Evolutionary conservation across 2,888 invertebrate genomes (phyloP), one percentile per base, ranked within the genome.

Genomic region (Lysandra coridon): DNA sequence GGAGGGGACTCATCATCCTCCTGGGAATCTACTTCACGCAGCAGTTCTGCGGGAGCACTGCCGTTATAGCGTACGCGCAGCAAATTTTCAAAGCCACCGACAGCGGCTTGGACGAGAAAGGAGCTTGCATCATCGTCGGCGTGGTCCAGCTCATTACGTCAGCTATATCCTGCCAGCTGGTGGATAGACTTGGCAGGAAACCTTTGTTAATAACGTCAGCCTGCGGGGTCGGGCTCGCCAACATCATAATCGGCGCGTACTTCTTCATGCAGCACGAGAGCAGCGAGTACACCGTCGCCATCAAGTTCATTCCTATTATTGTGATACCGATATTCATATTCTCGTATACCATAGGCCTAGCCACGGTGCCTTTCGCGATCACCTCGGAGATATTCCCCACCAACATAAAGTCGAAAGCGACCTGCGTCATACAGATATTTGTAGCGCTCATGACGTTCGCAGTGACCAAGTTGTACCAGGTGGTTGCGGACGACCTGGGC

Each of bases 351-450:
- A 91, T 96, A 85, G 96, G 96, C 23, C 92, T 96, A 86, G 96
- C 96, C 1, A 96, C 96, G 3, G 92, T 96, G 83, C 96, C 96
- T 49, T 96, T 96, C 85, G 95, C 96, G 69, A 95, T 96, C 78
- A 95, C 96, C 73, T 95, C 96, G 3, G 96, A 96, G 88, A 92
- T 96, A 85, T 96, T 97, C 86, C 95, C 97, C 73, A 91, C 95
- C 3, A 93, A 96, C 83, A 96, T 96, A 37, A 95, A 96, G 84
- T 96, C 96, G 1, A 93, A 96, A 81, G 96, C 96, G 0, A 96
- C 96, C 49, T 96, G 96, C 81, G 91, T 96, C 5, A 95, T 96
- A 79, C 95, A 96, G 80, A 94, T 96, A 85, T 94, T 95, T 82
- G 96, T 95, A 57, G 95, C 96, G 78, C 85, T 95, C 73, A 94